Conservation (phyloP, 2,797 vertebrate species). For the Sarcoramphus papa region DNA sequence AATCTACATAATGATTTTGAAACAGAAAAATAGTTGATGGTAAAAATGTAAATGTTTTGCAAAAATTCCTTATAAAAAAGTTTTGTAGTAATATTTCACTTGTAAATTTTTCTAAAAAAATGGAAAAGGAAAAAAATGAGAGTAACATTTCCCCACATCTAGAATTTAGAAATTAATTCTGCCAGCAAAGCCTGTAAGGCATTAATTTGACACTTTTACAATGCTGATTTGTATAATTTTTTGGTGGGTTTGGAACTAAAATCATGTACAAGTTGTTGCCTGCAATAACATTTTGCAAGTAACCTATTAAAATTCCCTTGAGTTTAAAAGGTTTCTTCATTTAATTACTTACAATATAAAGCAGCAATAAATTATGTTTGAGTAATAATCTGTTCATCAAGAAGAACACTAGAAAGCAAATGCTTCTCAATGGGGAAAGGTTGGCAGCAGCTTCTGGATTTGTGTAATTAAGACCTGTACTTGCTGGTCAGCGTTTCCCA, state of each 20-base stretch:
- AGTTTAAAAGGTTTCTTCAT: constrained; percentile 77
- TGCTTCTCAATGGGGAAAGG: constrained; percentile 60
- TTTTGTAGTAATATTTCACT: constrained; percentile 99
- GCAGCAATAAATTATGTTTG: constrained; percentile 68
- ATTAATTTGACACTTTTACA: constrained; percentile 98
- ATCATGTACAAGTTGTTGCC: constrained; percentile 89
- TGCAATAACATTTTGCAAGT: constrained; percentile 96
- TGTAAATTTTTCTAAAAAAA: constrained; percentile 95
- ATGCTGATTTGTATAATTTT: constrained; percentile 96
- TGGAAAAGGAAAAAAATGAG: constrained; percentile 80
- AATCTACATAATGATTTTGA: constrained; percentile 81
- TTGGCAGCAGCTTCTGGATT: constrained; percentile 61
- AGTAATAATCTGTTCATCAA: constrained; percentile 63
- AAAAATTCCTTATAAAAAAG: constrained; percentile 81
- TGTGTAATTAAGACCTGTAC: constrained; percentile 51
- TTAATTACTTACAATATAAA: constrained; percentile 72
- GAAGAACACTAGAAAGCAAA: constrained; percentile 62
- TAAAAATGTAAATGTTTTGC: constrained; percentile 83
- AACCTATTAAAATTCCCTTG: constrained; percentile 90
- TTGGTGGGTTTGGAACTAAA: constrained; percentile 89
- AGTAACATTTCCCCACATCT: constrained; percentile 82
- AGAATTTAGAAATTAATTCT: constrained; percentile 94
- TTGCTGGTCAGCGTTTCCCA: constrained; percentile 60
- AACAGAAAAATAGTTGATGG: constrained; percentile 80
- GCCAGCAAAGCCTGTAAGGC: constrained; percentile 95